Evolutionary conservation across 2,888 invertebrate genomes (phyloP), one percentile per base, ranked within the genome.

Genomic region (Temnothorax unifasciatus): DNA sequence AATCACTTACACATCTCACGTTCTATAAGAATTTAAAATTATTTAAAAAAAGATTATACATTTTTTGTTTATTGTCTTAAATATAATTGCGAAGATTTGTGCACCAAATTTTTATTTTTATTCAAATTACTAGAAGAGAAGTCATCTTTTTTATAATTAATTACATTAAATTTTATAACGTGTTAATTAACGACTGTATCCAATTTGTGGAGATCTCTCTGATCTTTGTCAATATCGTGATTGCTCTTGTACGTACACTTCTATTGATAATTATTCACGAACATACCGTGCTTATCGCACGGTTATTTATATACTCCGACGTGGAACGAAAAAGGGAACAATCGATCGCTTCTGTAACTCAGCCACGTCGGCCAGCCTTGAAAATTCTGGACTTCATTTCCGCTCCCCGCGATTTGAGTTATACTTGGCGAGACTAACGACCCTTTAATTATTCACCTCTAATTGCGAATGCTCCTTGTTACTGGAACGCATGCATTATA

Each of bases 391-490:
- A 85, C 82, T 87, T 68, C 61, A 64, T 86, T 89, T 87, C 85
- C 81, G 77, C 64, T 61, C 34, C 25, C 47, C 66, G 41, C 34
- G 57, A 38, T 76, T 44, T 69, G 61, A 85, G 84, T 77, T 86
- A 79, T 84, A 83, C 25, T n/a, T 59, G 81, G n/a, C 89, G 89
- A 82, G 90, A 86, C 85, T 89, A 90, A 90, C 89, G 88, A 90
- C 85, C 84, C 79, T 88, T 88, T 90, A 90, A 90, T 90, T 90
- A 90, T 90, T 90, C 90, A 52, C 69, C 75, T 83, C 83, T 90
- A 90, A 90, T 90, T 90, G 90, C 90, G 82, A 57, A 75, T 68
- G 86, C 83, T 84, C 52, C 88, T 90, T 90, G 90, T 90, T 90
- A 86, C 86, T 54, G 84, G 86, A 87, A 87, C 85, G 85, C 71